These are phyloP conservation scores for Euleptes europaea DNA, from an alignment of 2,113 vertebrate genomes.

Conservation along the genomic window DNA sequence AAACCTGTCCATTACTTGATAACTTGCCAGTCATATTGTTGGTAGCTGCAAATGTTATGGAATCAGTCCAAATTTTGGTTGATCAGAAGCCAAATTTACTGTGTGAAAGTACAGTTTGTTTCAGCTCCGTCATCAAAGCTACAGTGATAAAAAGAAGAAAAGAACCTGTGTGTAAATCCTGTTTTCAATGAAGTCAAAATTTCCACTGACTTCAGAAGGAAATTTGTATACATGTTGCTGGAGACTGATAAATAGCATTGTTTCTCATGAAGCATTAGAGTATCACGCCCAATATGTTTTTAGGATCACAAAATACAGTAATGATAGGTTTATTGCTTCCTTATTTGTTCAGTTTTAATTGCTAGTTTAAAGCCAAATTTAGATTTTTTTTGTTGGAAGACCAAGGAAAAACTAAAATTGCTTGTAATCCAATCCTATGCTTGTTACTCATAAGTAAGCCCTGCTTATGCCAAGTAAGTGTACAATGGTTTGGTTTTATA, in stretches of 20 bases:
- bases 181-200: slow-evolving; percentile 30
- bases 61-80: background rate
- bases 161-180: background rate
- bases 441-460: background rate
- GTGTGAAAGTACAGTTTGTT: background rate
- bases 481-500: background rate
- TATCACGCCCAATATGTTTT: background rate
- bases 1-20: background rate
- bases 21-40: background rate
- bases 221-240: background rate
- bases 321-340: background rate
- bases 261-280: slow-evolving; percentile 21
- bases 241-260: background rate
- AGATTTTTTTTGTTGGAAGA: background rate
- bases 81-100: background rate
- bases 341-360: background rate
- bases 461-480: background rate
- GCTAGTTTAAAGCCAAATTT: background rate
- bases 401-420: background rate
- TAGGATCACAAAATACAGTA: background rate
- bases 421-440: background rate
- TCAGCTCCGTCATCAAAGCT: background rate
- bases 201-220: slow-evolving; percentile 32
- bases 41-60: background rate
- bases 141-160: slow-evolving; percentile 23